Evolutionary conservation across 2,113 vertebrate species (phyloP).

Genomic region (Eurypyga helias): DNA sequence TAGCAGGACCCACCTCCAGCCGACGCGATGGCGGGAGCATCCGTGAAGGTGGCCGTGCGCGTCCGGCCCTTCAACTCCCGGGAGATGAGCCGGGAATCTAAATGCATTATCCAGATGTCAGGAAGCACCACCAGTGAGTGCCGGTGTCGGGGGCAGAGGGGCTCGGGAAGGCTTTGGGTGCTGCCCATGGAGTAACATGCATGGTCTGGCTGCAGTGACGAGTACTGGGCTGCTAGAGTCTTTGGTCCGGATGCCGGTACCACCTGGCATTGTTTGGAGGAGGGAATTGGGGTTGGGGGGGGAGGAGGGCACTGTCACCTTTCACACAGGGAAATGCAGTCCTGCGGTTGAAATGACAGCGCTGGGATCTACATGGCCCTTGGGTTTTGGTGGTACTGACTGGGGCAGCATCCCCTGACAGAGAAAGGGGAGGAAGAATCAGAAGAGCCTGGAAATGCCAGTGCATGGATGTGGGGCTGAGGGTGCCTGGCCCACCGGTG

Average conservation of each 20-base stretch:
- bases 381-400: fast-evolving
- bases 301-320: fast-evolving
- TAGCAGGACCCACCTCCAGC: background rate
- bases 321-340: background rate
- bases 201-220: fast-evolving
- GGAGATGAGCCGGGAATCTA: slow-evolving; percentile 92
- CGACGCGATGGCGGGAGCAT: slow-evolving; percentile 90
- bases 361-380: fast-evolving
- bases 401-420: background rate
- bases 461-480: background rate
- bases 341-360: background rate
- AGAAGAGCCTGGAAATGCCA: background rate
- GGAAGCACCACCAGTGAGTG: slow-evolving; percentile 98
- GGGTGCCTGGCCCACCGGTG: fast-evolving
- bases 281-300: background rate
- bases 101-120: slow-evolving; percentile 98
- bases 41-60: slow-evolving; percentile 96
- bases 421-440: background rate
- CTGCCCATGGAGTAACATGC: fast-evolving
- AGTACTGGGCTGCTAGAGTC: fast-evolving
- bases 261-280: fast-evolving
- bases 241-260: background rate
- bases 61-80: slow-evolving; percentile 98
- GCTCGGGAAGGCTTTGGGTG: background rate
- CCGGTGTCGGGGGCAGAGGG: fast-evolving